Evolutionary conservation across 1,140 invertebrate genomes (phyloP), one percentile per base, ranked within the genome.

Genomic region (Brachionus plicatilis): DNA sequence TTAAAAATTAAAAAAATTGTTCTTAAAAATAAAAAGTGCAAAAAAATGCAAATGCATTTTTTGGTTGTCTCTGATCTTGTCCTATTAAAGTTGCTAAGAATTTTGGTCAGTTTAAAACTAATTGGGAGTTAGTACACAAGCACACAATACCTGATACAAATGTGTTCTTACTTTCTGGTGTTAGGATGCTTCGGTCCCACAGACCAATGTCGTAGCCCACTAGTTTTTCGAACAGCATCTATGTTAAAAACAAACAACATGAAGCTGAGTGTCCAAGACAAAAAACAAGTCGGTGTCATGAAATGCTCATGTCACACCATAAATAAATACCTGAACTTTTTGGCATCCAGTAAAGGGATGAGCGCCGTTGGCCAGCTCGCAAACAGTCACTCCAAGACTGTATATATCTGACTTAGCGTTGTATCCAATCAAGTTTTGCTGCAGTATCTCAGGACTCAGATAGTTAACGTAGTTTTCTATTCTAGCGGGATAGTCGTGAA

Each of bases 331-430:
- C 60, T 82, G 79, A 27, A 56, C 24, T 82, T 82, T 82, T 82
- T 82, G 11, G 27, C 79, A 82, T 9, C 79, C 93, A 27, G 92
- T 91, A 90, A 95, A 97, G 0, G 95, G 95, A 86, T 94, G 93
- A 66, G 93, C 91, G 0, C 95, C 95, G 91, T 96, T 97, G 29
- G 93, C 95, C 85, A 97, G 88, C 90, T 96, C 95, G 90, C 95
- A 96, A 50, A 93, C 92, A 14, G 94, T 92, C 84, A 96, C 94
- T 45, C 95, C 95, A 70, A 96, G 85, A 86, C 95, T 96, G 87
- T 97, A 96, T 37, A 96, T 93, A 89, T 97, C 95, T 3, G 94
- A 95, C 86, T 94, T 94, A 87, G 94, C 93, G 88, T 94, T 94
- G 87, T 96, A 96, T 8, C 95, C 95, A 86, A 92, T 91, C 83